Percentiles rank a stretch among this genome's conserved stretches.
Evolutionary conservation across 2,797 vertebrate genomes (phyloP).

Genomic region (Mormyrus hasselquistii): DNA sequence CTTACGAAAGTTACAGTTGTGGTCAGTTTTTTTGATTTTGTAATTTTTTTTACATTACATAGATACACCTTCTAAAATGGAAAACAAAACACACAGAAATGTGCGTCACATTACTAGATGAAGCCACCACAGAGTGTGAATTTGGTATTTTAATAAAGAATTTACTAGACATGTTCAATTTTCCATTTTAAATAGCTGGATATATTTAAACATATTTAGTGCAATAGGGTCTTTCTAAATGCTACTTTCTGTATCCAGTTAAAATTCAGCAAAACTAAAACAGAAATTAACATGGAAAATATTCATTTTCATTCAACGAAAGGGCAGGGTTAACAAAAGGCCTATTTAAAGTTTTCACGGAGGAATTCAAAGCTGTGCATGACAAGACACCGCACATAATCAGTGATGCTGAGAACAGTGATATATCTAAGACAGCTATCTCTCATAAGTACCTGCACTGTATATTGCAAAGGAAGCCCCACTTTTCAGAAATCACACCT

Average conservation of each 20-base stretch:
- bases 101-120: background rate
- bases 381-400: background rate
- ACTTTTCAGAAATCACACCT: conserved; percentile 65
- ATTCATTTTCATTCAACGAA: conserved; percentile 1
- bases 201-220: conserved; percentile 10
- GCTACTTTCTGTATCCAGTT: conserved; percentile 7
- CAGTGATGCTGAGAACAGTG: background rate
- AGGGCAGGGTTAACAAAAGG: conserved; percentile 1
- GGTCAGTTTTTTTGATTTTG: background rate
- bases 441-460: conserved; percentile 62
- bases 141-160: conserved; percentile 3
- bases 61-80: background rate
- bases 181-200: conserved; percentile 13
- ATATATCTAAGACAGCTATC: conserved; percentile 46
- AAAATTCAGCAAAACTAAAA: background rate
- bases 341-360: background rate
- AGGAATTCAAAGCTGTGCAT: background rate
- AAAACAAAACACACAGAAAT: background rate
- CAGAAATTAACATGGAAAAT: background rate
- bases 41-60: background rate
- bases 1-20: conserved; percentile 11
- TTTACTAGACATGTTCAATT: conserved; percentile 12
- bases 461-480: conserved; percentile 76
- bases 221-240: conserved; percentile 8
- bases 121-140: conserved; percentile 8